These are phyloP conservation scores for Xyrauchen texanus DNA, from an alignment of 2,113 vertebrate genomes.

Conservation along the genomic window DNA sequence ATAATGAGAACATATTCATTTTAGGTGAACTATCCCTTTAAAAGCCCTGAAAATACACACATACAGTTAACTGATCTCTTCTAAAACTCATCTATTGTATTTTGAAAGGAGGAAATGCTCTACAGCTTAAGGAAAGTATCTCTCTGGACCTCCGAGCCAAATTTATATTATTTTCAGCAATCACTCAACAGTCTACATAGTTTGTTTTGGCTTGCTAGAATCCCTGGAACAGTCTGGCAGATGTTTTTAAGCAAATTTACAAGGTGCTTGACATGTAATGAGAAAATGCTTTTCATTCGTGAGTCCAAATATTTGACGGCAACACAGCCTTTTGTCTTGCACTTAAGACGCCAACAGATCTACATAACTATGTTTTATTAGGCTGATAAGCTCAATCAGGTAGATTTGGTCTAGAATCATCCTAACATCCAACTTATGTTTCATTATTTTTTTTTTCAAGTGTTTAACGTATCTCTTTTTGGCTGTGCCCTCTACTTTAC, in stretches of 20 bases:
- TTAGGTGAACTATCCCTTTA: constrained; percentile 1
- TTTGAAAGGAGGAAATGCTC: constrained; percentile 27
- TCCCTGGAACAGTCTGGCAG: constrained; percentile 23
- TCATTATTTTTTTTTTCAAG: background rate
- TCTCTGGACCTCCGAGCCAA: constrained; percentile 2
- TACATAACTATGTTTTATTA: constrained; percentile 13
- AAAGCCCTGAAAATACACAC: background rate
- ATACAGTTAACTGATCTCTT: constrained; percentile 11
- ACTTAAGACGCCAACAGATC: constrained; percentile 2
- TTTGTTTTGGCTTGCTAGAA: constrained; percentile 41
- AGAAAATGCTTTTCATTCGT: constrained; percentile 40
- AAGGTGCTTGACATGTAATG: constrained; percentile 36
- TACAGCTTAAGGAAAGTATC: constrained; percentile 14
- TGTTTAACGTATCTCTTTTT: background rate
- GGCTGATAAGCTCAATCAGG: constrained; percentile 7
- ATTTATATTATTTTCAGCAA: constrained; percentile 13
- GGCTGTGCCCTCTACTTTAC: constrained; percentile 14
- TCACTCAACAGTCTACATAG: constrained; percentile 20
- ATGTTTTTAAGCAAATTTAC: constrained; percentile 42
- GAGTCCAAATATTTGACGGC: constrained; percentile 39
- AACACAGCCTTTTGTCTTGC: too few relatives aligned
- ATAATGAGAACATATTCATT: too few relatives aligned
- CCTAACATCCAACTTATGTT: background rate
- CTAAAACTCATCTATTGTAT: background rate
- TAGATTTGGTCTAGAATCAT: constrained; percentile 1